These are phyloP conservation scores for Pandemis heparana DNA, from an alignment of 2,888 invertebrate genomes.

Conservation along the genomic window DNA sequence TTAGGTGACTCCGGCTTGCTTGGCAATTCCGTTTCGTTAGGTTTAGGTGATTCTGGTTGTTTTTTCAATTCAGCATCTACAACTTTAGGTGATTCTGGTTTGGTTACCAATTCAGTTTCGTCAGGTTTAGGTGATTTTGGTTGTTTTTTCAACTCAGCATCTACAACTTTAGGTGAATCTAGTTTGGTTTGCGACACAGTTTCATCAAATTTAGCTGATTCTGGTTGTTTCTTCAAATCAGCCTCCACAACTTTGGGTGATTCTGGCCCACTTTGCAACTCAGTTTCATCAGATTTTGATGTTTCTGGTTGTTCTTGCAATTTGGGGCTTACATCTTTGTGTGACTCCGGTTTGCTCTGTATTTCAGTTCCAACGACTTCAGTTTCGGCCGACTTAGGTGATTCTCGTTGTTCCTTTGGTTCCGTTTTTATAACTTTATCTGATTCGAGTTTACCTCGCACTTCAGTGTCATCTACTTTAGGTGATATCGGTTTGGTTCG, in stretches of 20 bases:
- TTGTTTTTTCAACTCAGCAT: background rate
- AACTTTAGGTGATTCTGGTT: conserved; percentile 25
- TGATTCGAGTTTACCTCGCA: background rate
- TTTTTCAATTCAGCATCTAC: background rate
- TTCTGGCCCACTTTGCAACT: conserved; percentile 6
- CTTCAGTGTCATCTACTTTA: background rate
- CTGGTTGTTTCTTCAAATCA: conserved; percentile 30
- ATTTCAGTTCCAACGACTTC: background rate
- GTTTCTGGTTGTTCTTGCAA: background rate
- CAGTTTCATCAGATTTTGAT: background rate
- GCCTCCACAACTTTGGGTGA: conserved; percentile 46
- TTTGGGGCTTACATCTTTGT: background rate
- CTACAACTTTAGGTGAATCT: background rate
- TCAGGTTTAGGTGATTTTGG: conserved; percentile 41
- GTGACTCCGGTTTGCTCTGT: background rate
- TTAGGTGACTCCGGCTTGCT: conserved; percentile 6
- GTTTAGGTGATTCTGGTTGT: background rate
- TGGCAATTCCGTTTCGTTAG: background rate
- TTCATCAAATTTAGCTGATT: background rate
- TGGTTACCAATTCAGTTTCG: conserved; percentile 39
- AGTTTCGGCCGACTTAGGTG: background rate
- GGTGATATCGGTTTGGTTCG: background rate
- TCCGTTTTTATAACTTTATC: background rate
- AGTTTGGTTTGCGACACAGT: background rate
- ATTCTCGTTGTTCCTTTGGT: background rate